A percentile compares a stretch with the other conserved stretches of the same genome.
Evolutionary conservation across 2,113 vertebrate species (phyloP).

Genomic region (Sciurus niger): DNA sequence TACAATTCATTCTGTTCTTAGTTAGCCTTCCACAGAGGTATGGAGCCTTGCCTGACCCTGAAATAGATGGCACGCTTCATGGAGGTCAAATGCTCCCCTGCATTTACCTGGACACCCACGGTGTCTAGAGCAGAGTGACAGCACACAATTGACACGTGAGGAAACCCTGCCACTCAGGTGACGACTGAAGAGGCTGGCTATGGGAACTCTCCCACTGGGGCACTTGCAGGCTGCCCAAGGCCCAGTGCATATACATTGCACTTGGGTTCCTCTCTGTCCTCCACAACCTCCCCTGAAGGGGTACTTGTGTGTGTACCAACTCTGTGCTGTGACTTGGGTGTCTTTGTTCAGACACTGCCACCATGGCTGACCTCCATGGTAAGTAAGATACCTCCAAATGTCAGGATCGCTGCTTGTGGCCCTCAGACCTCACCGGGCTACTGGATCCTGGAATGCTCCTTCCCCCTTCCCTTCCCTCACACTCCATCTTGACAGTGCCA

Average conservation of each 20-base stretch:
- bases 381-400: too few relatives aligned
- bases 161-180: background rate
- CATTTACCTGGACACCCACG: rapidly evolving
- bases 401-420: rapidly evolving
- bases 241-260: rapidly evolving
- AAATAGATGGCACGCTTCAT: rapidly evolving
- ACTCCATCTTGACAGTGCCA: background rate
- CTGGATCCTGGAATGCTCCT: background rate
- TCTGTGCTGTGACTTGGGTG: rapidly evolving
- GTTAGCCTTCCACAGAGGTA: background rate
- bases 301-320: rapidly evolving
- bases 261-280: rapidly evolving
- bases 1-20: background rate
- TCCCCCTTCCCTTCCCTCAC: too few relatives aligned
- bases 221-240: background rate
- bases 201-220: rapidly evolving
- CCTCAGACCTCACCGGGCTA: background rate
- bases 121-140: too few relatives aligned
- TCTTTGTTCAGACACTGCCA: background rate
- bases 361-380: background rate
- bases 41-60: background rate
- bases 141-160: rapidly evolving
- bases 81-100: background rate
- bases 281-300: background rate
- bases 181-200: background rate